Percentiles rank a stretch among this genome's conserved stretches.
phyloP scores from a whole-genome alignment of 2,888 invertebrate species.

The Hypercompe scribonia region DNA sequence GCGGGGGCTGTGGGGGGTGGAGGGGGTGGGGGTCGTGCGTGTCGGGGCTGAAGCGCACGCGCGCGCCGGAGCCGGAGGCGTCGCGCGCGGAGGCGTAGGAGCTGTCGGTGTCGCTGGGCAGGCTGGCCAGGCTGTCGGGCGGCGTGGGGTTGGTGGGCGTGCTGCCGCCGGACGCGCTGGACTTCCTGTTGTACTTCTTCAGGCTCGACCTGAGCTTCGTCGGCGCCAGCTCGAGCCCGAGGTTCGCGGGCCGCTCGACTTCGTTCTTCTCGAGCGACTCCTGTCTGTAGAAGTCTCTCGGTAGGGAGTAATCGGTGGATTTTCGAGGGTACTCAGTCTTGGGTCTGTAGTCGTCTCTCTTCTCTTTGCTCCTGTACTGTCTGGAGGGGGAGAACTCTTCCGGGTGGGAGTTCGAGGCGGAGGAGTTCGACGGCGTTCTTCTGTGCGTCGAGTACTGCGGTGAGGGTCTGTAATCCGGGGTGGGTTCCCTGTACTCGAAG shows the following conservation, averaged over 20 bases:
- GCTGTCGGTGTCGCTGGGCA: conserved; percentile 94
- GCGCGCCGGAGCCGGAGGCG: conserved; percentile 89
- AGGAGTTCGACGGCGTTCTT: conserved; percentile 92
- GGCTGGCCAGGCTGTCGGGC: conserved; percentile 94
- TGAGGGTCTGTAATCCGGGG: conserved; percentile 71
- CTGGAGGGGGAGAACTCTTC: conserved; percentile 81
- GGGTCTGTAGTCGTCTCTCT: conserved; percentile 66
- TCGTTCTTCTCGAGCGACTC: conserved; percentile 71
- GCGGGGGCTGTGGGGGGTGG: background rate
- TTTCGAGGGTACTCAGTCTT: conserved; percentile 77
- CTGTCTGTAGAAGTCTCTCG: conserved; percentile 75
- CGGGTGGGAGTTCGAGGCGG: conserved; percentile 84
- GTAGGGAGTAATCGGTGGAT: conserved; percentile 72
- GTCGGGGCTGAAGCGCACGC: conserved; percentile 93
- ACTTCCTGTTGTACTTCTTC: conserved; percentile 89
- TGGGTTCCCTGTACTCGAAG: conserved; percentile 75
- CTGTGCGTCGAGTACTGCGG: conserved; percentile 87
- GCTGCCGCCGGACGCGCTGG: conserved; percentile 84
- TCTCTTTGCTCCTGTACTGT: conserved; percentile 68
- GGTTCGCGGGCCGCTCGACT: conserved; percentile 77
- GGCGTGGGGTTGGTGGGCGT: conserved; percentile 95
- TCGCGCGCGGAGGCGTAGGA: conserved; percentile 95
- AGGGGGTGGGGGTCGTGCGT: conserved; percentile 81
- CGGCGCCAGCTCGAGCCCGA: conserved; percentile 89
- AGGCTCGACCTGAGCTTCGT: conserved; percentile 92